Percentiles rank a stretch among this genome's conserved stretches.
Conservation (phyloP, 2,113 vertebrate species). For the Sinocyclocheilus anshuiensis region DNA sequence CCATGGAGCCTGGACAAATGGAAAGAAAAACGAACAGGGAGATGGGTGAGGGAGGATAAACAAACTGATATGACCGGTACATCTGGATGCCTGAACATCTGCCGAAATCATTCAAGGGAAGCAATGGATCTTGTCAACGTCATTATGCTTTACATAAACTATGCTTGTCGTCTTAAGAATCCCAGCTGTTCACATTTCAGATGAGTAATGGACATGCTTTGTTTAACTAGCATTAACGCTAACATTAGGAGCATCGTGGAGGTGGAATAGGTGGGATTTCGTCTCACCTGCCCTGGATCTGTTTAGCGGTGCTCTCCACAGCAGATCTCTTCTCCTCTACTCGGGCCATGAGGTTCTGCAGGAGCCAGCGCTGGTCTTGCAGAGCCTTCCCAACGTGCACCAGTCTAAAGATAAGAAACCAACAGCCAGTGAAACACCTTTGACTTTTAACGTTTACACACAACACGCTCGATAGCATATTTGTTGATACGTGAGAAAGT, state of each 20-base stretch:
- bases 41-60: slow-evolving; percentile 11
- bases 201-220: background rate
- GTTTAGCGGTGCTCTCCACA: slow-evolving; percentile 78
- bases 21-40: slow-evolving; percentile 52
- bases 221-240: slow-evolving; percentile 1
- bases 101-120: slow-evolving; percentile 3
- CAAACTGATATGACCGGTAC: background rate
- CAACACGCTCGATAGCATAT: background rate
- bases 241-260: slow-evolving; percentile 7
- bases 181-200: background rate
- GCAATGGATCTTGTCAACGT: background rate
- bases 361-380: slow-evolving; percentile 78
- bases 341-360: slow-evolving; percentile 76
- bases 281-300: slow-evolving; percentile 77
- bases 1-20: slow-evolving; percentile 83
- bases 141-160: background rate
- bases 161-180: background rate
- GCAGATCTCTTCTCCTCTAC: slow-evolving; percentile 77
- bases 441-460: slow-evolving; percentile 14
- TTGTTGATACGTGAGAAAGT: background rate
- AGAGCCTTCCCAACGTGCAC: slow-evolving; percentile 76
- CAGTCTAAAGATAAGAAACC: slow-evolving; percentile 62
- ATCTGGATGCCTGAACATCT: slow-evolving; percentile 24
- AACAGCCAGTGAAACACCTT: slow-evolving; percentile 15
- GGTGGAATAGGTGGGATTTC: no score